Conservation (phyloP, 64 coral and sea anemone genomes). For the Acropora tenuis region DNA sequence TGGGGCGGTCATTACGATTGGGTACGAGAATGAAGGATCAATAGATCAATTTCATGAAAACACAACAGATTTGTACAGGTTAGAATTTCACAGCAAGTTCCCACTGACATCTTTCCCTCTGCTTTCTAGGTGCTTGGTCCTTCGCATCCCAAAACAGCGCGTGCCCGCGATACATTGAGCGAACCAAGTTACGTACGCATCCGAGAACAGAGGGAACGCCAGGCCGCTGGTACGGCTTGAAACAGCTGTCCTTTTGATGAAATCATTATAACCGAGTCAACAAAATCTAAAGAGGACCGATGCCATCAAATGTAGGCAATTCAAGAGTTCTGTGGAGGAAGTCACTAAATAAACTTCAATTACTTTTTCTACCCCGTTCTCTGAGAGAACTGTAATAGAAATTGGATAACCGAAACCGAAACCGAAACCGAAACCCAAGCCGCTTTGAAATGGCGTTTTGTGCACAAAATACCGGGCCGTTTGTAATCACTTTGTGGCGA, state of each 20-base stretch:
- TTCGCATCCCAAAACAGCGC: constrained; percentile 71
- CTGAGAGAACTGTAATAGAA: no score
- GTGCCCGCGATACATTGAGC: constrained; percentile 75
- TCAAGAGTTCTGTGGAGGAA: no score
- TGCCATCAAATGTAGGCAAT: no score
- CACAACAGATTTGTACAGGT: neutral
- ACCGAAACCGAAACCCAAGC: no score
- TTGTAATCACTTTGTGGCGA: no score
- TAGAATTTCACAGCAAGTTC: neutral
- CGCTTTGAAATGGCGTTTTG: no score
- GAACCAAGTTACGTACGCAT: constrained; percentile 75
- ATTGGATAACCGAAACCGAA: no score
- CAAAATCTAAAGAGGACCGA: no score
- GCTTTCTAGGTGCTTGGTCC: constrained; percentile 78
- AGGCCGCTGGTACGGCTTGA: constrained; percentile 92
- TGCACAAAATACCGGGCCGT: no score
- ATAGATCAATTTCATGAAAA: neutral
- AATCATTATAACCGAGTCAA: neutral
- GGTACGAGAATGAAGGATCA: neutral
- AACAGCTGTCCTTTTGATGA: neutral
- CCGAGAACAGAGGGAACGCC: constrained; percentile 78
- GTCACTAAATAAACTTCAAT: no score
- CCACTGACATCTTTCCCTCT: neutral
- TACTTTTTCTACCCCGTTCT: no score
- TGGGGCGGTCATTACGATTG: no score